Evolutionary conservation across 1,140 invertebrate species (phyloP).

Genomic region (Zaprionus camerounensis): DNA sequence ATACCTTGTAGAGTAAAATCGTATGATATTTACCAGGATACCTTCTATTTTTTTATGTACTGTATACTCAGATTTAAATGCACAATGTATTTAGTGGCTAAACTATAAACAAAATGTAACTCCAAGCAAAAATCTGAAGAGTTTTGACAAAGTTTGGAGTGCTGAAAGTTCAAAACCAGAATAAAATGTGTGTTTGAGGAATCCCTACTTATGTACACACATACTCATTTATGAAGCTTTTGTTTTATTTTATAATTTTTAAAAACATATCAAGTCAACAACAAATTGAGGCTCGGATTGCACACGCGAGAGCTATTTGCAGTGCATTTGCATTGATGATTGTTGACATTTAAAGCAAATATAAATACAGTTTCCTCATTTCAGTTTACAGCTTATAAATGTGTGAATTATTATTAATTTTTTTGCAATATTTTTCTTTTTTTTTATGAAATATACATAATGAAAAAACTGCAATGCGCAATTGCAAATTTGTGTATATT

Average conservation of each 20-base stretch:
- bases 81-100: no score
- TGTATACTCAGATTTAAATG: no score
- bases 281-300: constrained; percentile 53
- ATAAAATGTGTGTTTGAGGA: not conserved
- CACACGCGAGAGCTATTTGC: constrained; percentile 46
- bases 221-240: not conserved
- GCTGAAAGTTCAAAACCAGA: no score
- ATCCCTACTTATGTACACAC: not conserved
- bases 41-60: no score
- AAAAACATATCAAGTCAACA: constrained; percentile 39
- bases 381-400: constrained; percentile 37
- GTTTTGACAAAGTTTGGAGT: no score
- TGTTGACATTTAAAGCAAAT: constrained; percentile 78
- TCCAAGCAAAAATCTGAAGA: no score
- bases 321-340: constrained; percentile 76
- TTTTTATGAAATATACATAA: constrained; percentile 41
- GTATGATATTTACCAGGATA: no score
- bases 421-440: constrained; percentile 15
- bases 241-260: constrained; percentile 44
- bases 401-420: constrained; percentile 32
- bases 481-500: constrained; percentile 59
- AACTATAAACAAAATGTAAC: no score
- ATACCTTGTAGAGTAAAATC: no score
- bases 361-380: constrained; percentile 64
- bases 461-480: constrained; percentile 42